phyloP scores from a whole-genome alignment of 2,113 vertebrate species.

The Rhea pennata region DNA sequence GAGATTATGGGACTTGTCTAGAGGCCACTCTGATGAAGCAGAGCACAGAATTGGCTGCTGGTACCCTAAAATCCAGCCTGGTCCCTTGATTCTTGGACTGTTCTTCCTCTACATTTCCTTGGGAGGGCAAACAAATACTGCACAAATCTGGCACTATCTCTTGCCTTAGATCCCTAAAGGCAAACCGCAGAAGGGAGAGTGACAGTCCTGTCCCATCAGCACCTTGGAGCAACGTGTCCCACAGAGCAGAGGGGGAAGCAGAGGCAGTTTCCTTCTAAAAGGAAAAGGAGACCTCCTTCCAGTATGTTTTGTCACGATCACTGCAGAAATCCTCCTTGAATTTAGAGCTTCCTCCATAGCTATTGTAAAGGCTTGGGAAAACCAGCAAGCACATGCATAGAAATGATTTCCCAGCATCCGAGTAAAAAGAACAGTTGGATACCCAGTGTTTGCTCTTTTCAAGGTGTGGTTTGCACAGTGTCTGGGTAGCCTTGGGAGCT shows the following conservation, averaged over 20 bases:
- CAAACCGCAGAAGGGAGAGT: background rate
- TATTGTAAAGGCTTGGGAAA: background rate
- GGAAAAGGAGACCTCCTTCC: background rate
- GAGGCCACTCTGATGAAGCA: background rate
- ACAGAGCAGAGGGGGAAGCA: background rate
- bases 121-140: fast-evolving
- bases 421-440: background rate
- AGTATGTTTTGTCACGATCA: background rate
- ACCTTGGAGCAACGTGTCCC: fast-evolving
- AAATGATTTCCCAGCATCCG: background rate
- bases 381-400: too few relatives aligned
- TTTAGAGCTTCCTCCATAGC: background rate
- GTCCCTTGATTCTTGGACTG: fast-evolving
- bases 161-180: background rate
- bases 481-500: background rate
- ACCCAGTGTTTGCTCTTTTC: background rate
- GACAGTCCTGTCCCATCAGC: background rate
- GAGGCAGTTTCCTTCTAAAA: background rate
- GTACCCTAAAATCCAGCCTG: background rate
- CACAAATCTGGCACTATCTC: background rate
- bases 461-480: fast-evolving
- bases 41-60: background rate
- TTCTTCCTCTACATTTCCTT: background rate
- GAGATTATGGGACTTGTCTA: background rate
- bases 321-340: background rate